Base-by-base conservation (phyloP, 2,797 vertebrate species). In the Ceryle rudis region DNA sequence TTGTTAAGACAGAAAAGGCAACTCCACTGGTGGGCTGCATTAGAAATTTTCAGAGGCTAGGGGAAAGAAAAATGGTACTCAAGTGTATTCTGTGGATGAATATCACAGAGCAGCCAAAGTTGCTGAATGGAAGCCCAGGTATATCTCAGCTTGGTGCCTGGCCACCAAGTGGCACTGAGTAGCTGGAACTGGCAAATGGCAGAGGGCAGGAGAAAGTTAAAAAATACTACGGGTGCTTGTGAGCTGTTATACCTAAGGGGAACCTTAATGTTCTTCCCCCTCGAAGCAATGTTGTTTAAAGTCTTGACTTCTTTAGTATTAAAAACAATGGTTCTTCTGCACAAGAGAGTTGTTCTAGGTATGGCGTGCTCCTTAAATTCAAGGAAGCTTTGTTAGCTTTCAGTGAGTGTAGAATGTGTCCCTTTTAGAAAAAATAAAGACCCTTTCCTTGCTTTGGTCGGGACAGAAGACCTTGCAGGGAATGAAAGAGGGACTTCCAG, bases 21-120 rank as follows among this genome's bases (percentile, higher is more conserved):
- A 5, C 8, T 33, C 18, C 2, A 0, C 7, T 60, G 28, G 11
- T 22, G 35, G 60, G 21, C 44, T 47, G 11, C 0, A 0, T 20
- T 61, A 12, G 26, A 18, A 5, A 9, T 66, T 55, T 55, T 85
- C 20, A 44, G 55, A 62, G 16, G 6, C 6, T 39, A 46, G 62
- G 28, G 18, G 58, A 73, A 72, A 74, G 22, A 52, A 73, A 70
- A 77, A 21, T 14, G 7, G 35, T 19, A 11, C 10, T 57, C 25
- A 5, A 11, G n/a, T 7, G 3, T 15, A 18, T 39, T 61, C 42
- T 62, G 18, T 33, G n/a, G 35, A 28, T 6, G 33, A 90, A 17
- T 22, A 41, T 33, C 39, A 22, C 33, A 41, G 44, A 29, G 3
- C 7, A 65, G 13, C 12, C 14, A 42, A 3, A 85, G 35, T 4